phyloP scores from a whole-genome alignment of 2,888 invertebrate genomes.

The Ormyrus labotus region DNA sequence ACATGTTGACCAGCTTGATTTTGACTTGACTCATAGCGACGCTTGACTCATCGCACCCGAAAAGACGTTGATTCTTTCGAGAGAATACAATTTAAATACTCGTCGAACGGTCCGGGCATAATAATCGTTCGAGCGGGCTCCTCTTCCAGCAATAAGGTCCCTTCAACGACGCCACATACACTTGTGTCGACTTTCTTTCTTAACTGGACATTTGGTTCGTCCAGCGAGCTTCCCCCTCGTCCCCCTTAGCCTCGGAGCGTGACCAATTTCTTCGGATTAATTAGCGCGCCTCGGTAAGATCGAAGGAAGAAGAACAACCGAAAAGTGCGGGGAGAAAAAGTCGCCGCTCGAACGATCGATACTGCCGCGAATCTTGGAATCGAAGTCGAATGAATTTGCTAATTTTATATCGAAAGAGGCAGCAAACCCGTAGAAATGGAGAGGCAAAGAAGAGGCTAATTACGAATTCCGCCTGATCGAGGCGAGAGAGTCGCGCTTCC shows the following conservation, averaged over 20 bases:
- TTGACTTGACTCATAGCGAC: background rate
- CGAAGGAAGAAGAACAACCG: slow-evolving; percentile 29
- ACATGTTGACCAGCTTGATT: background rate
- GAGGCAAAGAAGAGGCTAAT: slow-evolving; percentile 58
- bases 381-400: slow-evolving; percentile 69
- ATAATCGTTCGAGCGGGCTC: background rate
- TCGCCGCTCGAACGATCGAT: slow-evolving; percentile 64
- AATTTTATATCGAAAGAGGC: slow-evolving; percentile 67
- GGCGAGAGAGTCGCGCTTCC: slow-evolving; percentile 49
- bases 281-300: slow-evolving; percentile 36
- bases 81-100: slow-evolving; percentile 15
- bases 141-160: slow-evolving; percentile 22
- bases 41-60: slow-evolving; percentile 3
- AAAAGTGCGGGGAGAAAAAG: slow-evolving; percentile 60
- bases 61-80: too few relatives aligned
- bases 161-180: slow-evolving; percentile 8
- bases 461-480: slow-evolving; percentile 58
- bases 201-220: background rate
- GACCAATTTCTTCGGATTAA: slow-evolving; percentile 57
- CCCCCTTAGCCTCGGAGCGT: background rate
- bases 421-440: slow-evolving; percentile 47
- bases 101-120: background rate
- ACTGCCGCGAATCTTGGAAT: slow-evolving; percentile 69
- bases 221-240: slow-evolving; percentile 15
- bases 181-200: slow-evolving; percentile 21